Percentiles rank a stretch among this genome's conserved stretches.
Evolutionary conservation across 2,888 invertebrate genomes (phyloP).

Genomic region (Neoascia interrupta): DNA sequence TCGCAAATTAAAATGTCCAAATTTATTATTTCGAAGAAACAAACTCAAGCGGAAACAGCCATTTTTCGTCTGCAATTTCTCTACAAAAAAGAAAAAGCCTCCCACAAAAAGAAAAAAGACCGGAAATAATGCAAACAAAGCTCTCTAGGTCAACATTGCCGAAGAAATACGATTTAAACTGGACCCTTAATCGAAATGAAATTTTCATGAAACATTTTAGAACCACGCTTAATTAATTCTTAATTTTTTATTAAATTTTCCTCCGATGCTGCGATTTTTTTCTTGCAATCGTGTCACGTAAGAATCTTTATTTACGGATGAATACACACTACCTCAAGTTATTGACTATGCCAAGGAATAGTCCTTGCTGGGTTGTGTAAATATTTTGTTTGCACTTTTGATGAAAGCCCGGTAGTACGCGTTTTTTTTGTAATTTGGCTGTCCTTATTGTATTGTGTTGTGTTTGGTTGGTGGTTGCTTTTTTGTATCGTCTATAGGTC

Average conservation of each 20-base stretch:
- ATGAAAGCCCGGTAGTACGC: slow-evolving; percentile 3
- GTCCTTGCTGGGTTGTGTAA: slow-evolving; percentile 14
- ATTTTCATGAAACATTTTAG: slow-evolving; percentile 8
- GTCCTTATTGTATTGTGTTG: background rate
- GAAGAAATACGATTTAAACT: no score
- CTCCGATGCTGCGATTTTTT: background rate
- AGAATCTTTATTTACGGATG: slow-evolving; percentile 44
- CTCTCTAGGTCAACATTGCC: slow-evolving; percentile 14
- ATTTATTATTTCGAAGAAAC: no score
- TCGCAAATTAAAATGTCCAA: no score
- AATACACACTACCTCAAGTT: slow-evolving; percentile 20
- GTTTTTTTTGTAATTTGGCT: background rate
- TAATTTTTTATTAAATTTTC: background rate
- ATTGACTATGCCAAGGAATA: background rate
- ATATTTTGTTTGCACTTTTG: slow-evolving; percentile 42
- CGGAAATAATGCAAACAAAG: background rate
- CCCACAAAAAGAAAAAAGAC: background rate
- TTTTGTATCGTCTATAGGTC: slow-evolving; percentile 13
- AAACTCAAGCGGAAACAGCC: slow-evolving; percentile 17
- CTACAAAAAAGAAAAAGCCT: no score
- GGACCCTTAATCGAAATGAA: background rate
- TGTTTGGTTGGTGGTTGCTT: background rate
- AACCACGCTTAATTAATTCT: slow-evolving; percentile 43
- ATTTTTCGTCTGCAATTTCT: no score
- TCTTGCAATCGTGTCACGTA: slow-evolving; percentile 33